Evolutionary conservation across 2,888 invertebrate species (phyloP).

Genomic region (Caenorhabditis panamensis): DNA sequence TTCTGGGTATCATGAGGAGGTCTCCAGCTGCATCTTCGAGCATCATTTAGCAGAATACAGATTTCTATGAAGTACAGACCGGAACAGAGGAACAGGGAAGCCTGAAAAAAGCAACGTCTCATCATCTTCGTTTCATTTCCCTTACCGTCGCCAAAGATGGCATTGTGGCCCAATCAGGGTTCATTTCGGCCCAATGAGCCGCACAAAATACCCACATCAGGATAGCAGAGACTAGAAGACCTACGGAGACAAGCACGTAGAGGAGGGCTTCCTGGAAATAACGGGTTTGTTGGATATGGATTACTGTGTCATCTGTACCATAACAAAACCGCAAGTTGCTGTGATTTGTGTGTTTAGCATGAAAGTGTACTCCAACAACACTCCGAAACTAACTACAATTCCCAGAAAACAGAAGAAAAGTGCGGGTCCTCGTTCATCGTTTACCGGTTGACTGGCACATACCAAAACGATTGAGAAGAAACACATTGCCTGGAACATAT

Average conservation of each 20-base stretch:
- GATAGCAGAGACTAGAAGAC: slow-evolving; percentile 67
- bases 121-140: too few relatives aligned
- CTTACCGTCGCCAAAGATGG: slow-evolving; percentile 73
- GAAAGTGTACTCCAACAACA: slow-evolving; percentile 72
- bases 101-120: slow-evolving; percentile 58
- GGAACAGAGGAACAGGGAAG: slow-evolving; percentile 61
- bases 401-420: slow-evolving; percentile 70
- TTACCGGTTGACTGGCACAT: slow-evolving; percentile 67
- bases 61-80: slow-evolving; percentile 65
- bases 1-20: slow-evolving; percentile 52
- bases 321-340: slow-evolving; percentile 67
- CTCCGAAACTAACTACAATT: slow-evolving; percentile 69
- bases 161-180: slow-evolving; percentile 75
- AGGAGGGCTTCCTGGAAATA: slow-evolving; percentile 64
- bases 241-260: slow-evolving; percentile 65
- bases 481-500: slow-evolving; percentile 64
- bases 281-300: background rate
- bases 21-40: slow-evolving; percentile 64
- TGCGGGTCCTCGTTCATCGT: slow-evolving; percentile 73
- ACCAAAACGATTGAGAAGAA: slow-evolving; percentile 67
- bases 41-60: slow-evolving; percentile 60
- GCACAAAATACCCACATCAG: slow-evolving; percentile 72
- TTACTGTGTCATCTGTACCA: too few relatives aligned
- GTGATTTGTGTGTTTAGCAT: slow-evolving; percentile 71
- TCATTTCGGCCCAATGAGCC: slow-evolving; percentile 72